Percentiles rank a stretch among this genome's conserved stretches.
phyloP scores from a whole-genome alignment of 2,888 invertebrate genomes.

The Dicycla oo region DNA sequence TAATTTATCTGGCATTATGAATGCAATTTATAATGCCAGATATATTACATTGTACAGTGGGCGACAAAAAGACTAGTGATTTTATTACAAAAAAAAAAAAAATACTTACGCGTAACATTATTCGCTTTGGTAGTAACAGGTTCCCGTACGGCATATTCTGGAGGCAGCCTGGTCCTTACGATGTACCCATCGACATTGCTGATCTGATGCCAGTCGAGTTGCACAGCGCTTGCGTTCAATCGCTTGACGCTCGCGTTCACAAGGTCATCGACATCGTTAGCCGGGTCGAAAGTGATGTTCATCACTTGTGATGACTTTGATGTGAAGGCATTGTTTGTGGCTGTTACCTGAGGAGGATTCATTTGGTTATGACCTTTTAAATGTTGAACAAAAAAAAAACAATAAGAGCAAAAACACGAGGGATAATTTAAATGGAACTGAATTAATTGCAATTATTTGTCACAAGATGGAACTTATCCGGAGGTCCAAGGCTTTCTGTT shows the following conservation, averaged over 20 bases:
- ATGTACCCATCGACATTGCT: conserved; percentile 91
- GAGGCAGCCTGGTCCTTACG: conserved; percentile 86
- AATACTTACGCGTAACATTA: conserved; percentile 87
- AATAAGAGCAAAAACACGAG: neutral
- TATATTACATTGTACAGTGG: too few species aligned
- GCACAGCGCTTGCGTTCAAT: conserved; percentile 88
- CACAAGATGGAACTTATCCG: neutral
- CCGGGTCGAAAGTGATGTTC: conserved; percentile 91
- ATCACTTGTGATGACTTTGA: conserved; percentile 91
- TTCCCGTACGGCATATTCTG: conserved; percentile 89
- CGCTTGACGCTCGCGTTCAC: conserved; percentile 88
- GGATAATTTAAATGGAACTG: neutral
- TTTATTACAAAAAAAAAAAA: too few species aligned
- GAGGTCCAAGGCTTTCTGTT: neutral
- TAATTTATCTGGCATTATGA: neutral
- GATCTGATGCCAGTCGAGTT: conserved; percentile 91
- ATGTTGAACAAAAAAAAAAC: neutral
- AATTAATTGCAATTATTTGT: too few species aligned
- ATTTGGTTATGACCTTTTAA: neutral
- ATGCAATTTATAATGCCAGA: too few species aligned
- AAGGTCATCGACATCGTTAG: conserved; percentile 91
- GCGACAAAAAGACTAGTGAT: neutral
- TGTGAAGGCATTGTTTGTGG: conserved; percentile 91
- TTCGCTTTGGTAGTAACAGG: conserved; percentile 82
- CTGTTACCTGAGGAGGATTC: conserved; percentile 89